Base-by-base conservation (phyloP, 2,888 invertebrate genomes). In the Drosophila austrosaltans region DNA sequence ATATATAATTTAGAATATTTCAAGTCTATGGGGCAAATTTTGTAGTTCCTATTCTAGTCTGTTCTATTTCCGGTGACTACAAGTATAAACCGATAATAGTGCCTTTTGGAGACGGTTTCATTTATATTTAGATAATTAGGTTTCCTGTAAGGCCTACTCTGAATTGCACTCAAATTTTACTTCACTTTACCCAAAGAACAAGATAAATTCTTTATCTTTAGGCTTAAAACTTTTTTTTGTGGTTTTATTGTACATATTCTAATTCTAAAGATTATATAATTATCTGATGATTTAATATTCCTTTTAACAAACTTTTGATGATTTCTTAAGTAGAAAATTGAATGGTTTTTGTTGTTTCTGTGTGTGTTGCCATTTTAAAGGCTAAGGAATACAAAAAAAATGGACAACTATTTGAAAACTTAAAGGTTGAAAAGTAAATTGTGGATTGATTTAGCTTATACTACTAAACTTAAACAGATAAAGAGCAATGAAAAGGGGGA, bases 231-330 rank as follows among this genome's bases (percentile, higher is more conserved):
- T 75, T 73, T 85, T 77, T 76, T 78, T 78, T 25, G 25, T 44
- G 40, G 32, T 39, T 42, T 57, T 64, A 64, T 44, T 64, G 22
- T 54, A 40, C 32, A 84, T 36, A 72, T 69, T 69, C 82, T 83
- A 84, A 67, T 73, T 75, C 75, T 81, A 80, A 75, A 80, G 78
- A 69, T 71, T 79, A 69, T 69, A 48, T 72, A 53, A 53, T 64
- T 66, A 72, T 72, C 69, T 72, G 69, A 75, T 57, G 60, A 61
- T 60, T 63, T 69, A 76, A 32, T 72, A 42, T 62, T 58, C 60
- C 79, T 76, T 70, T 72, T 86, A 72, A 81, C 59, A 87, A 74
- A 70, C 64, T 28, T 77, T 57, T 36, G 69, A 73, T 82, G 68
- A 62, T 30, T 53, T 36, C 44, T 64, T 61, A 69, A n/a, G 59